These are phyloP conservation scores for Listrodromus nycthemerus DNA, from an alignment of 2,888 invertebrate species.

Conservation along the genomic window DNA sequence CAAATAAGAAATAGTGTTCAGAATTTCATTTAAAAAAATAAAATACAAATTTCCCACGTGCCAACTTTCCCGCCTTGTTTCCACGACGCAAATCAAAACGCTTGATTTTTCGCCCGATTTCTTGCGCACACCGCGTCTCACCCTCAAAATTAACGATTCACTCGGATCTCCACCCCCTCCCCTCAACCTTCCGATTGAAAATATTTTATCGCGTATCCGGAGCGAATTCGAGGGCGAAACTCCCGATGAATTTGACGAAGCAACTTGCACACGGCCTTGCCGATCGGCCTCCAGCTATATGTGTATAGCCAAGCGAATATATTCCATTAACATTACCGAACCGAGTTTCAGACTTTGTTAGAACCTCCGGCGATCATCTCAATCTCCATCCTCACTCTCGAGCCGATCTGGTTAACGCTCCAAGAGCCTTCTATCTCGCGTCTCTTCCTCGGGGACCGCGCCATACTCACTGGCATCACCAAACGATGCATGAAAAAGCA, in stretches of 20 bases:
- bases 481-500: conserved; percentile 68
- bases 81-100: not conserved
- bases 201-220: not conserved
- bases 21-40: no score
- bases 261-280: conserved; percentile 18
- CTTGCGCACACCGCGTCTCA: not conserved
- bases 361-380: conserved; percentile 46
- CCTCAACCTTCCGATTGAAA: not conserved
- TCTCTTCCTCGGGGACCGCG: conserved; percentile 55
- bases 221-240: not conserved
- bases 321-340: conserved; percentile 64
- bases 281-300: conserved; percentile 19
- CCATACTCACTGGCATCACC: conserved; percentile 45
- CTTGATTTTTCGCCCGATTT: not conserved
- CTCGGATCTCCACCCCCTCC: no score
- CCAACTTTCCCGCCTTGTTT: not conserved
- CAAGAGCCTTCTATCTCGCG: conserved; percentile 49
- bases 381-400: conserved; percentile 15
- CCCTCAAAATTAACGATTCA: not conserved
- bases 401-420: conserved; percentile 45
- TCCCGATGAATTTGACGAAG: conserved; percentile 46
- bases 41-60: no score
- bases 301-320: conserved; percentile 58
- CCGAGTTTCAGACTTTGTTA: conserved; percentile 57
- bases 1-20: no score